These are phyloP conservation scores for Cryptoleucopteryx plumbea DNA, from an alignment of 2,113 vertebrate genomes.

Conservation along the genomic window DNA sequence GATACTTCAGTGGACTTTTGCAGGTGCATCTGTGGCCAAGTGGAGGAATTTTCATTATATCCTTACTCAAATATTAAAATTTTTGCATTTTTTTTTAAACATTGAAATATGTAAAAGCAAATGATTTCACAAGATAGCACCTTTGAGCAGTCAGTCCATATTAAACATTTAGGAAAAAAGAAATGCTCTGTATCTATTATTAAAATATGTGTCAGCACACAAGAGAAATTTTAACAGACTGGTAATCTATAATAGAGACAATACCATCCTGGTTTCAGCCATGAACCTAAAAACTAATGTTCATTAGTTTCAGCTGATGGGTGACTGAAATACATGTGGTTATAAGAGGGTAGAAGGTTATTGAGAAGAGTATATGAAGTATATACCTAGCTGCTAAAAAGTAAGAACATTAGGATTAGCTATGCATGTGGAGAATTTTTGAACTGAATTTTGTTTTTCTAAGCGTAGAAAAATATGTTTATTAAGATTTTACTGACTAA, in stretches of 20 bases:
- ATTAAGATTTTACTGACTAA: not conserved
- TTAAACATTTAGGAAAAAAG: constrained; percentile 28
- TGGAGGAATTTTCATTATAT: not conserved
- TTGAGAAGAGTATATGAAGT: not conserved
- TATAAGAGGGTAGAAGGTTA: not conserved
- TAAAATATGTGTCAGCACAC: not conserved
- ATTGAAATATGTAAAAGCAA: not conserved
- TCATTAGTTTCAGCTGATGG: not conserved
- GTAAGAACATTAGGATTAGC: not conserved
- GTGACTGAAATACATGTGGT: not conserved
- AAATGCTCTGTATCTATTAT: not conserved
- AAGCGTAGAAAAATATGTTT: not conserved
- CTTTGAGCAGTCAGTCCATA: not conserved
- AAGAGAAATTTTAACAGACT: not conserved
- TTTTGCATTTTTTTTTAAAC: not conserved
- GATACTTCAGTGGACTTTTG: not conserved
- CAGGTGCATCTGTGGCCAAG: not conserved
- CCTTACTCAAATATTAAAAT: not conserved
- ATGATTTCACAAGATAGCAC: not conserved
- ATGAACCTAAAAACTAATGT: not conserved
- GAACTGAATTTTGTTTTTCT: not conserved
- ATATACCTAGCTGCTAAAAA: not conserved
- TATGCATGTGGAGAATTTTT: not conserved
- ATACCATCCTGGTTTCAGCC: not conserved
- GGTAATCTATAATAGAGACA: not conserved